These are phyloP conservation scores for Siderastrea radians DNA, from an alignment of 92 coral and sea anemone species.

Conservation along the genomic window DNA sequence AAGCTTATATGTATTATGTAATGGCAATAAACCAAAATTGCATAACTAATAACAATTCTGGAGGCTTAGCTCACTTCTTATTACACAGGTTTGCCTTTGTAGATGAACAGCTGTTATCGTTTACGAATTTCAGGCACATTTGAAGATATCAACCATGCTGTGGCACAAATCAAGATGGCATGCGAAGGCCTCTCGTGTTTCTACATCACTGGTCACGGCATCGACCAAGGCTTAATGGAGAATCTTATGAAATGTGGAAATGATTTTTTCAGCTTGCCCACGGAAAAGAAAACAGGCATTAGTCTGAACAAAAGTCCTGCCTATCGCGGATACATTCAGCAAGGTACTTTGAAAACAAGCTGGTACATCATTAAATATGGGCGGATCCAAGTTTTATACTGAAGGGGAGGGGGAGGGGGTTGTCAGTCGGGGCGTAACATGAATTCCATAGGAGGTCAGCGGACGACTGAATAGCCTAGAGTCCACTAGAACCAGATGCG, in stretches of 20 bases:
- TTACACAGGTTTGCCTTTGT: background rate
- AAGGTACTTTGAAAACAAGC: constrained; percentile 17
- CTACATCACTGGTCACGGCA: constrained; percentile 60
- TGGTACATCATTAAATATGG: too few species aligned
- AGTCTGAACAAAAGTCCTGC: constrained; percentile 47
- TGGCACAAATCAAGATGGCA: constrained; percentile 33
- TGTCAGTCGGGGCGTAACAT: too few species aligned
- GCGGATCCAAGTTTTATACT: too few species aligned
- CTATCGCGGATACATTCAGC: constrained; percentile 58
- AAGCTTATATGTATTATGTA: too few species aligned
- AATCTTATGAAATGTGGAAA: constrained; percentile 23
- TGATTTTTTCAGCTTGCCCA: constrained; percentile 39
- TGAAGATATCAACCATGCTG: constrained; percentile 1
- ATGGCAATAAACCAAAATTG: background rate
- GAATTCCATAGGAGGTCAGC: too few species aligned
- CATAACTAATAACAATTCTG: too few species aligned
- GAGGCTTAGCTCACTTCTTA: background rate
- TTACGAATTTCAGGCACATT: background rate
- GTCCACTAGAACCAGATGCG: too few species aligned
- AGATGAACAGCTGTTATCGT: background rate
- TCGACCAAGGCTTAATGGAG: constrained; percentile 24
- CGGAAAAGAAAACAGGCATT: constrained; percentile 25
- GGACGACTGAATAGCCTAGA: too few species aligned
- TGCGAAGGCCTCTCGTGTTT: constrained; percentile 54
- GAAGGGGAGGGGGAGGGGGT: too few species aligned